Base-by-base conservation (phyloP, 2,888 invertebrate genomes). In the Emesis furor region DNA sequence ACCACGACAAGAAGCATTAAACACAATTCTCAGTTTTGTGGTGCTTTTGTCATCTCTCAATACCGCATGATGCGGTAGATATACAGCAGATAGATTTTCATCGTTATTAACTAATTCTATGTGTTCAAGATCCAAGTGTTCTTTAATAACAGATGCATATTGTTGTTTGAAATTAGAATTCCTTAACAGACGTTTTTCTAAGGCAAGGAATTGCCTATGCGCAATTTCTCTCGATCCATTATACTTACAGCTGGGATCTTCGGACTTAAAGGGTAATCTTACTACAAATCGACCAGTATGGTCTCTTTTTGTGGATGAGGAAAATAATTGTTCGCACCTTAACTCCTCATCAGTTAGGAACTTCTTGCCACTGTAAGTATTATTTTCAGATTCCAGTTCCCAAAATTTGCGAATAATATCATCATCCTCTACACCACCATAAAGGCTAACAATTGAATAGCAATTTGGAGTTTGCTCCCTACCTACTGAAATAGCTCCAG, bases 61-160 rank as follows among this genome's bases (percentile, higher is more conserved):
- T 0, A 92, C 90, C 0, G 90, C 88, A 62, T 89, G 91, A 71
- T 92, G 91, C 8, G 91, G 91, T 55, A 91, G 74, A 69, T 90
- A 91, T 2, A 87, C 86, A 2, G 65, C 65, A 14, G 35, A 65
- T 35, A n/a, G n/a, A 32, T 35, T 65, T 65, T 14, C 14, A 32
- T 14, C n/a, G 32, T 65, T 32, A 6, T 6, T 7, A 32, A 65
- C 32, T 7, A 17, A n/a, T 62, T 68, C 76, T 78, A 74, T 84
- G 46, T 77, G 72, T 17, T 35, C 67, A 4, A 78, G 55, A 0
- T 72, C 46, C 10, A 83, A 42, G 35, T 77, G 62, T 51, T 76
- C 71, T 42, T 59, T 62, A 14, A 77, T 77, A 24, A 72, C 77
- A 30, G 39, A 14, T 24, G 71, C 12, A 77, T 77, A 77, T 14